phyloP scores from a whole-genome alignment of 2,113 vertebrate genomes.

The Psammodynastes pulverulentus region DNA sequence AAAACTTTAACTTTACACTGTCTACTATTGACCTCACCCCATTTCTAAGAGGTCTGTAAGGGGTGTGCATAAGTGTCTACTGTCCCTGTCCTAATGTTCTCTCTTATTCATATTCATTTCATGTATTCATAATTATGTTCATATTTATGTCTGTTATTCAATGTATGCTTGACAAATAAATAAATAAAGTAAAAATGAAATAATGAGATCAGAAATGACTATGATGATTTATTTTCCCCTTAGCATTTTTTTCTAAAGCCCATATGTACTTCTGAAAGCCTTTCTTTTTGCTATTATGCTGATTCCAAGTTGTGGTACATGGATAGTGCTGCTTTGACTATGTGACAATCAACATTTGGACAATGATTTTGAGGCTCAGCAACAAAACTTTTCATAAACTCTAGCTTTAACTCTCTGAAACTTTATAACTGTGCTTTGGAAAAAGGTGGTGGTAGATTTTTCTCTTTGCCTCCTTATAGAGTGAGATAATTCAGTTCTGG shows the following conservation, averaged over 20 bases:
- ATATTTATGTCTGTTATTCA: too few relatives aligned
- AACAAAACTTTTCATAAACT: background rate
- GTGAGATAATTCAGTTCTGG: constrained; percentile 76
- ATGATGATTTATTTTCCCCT: background rate
- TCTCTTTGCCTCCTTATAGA: constrained; percentile 47
- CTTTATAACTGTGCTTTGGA: background rate
- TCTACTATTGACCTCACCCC: too few relatives aligned
- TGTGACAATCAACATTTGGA: background rate
- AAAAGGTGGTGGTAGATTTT: background rate
- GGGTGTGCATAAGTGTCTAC: too few relatives aligned
- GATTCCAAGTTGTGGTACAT: background rate
- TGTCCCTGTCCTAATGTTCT: too few relatives aligned
- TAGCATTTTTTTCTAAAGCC: background rate
- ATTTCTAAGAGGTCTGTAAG: too few relatives aligned
- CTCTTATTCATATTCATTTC: too few relatives aligned
- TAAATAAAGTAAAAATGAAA: too few relatives aligned
- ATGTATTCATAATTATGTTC: too few relatives aligned
- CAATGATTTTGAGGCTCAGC: background rate
- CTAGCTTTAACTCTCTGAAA: background rate
- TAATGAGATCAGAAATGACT: background rate
- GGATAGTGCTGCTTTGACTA: background rate
- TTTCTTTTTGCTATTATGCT: background rate
- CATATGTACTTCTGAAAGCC: background rate
- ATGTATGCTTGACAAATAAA: too few relatives aligned
- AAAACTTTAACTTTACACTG: too few relatives aligned